Conservation (phyloP, 2,113 vertebrate genomes). For the Pteruthius melanotis region DNA sequence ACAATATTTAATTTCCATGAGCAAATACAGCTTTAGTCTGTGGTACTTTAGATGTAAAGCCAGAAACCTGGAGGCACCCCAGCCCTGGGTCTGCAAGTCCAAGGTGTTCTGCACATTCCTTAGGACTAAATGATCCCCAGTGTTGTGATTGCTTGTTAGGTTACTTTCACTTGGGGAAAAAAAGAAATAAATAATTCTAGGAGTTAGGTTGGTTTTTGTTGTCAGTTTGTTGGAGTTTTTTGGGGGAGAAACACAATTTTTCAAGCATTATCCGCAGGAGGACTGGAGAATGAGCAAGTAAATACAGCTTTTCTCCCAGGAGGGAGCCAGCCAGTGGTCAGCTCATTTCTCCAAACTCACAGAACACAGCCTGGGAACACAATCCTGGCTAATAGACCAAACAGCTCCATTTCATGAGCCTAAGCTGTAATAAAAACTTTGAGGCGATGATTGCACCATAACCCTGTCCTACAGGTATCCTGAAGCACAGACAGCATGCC, state of each 20-base stretch:
- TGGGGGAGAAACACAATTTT: neutral
- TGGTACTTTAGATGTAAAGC: rapidly evolving
- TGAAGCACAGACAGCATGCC: neutral
- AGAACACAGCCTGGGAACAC: neutral
- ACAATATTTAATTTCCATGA: neutral
- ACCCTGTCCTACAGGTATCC: neutral
- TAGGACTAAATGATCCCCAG: neutral
- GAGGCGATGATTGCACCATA: neutral
- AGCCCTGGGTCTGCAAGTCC: no score
- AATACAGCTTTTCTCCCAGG: neutral
- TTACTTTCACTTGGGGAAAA: rapidly evolving
- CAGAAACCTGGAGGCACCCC: neutral
- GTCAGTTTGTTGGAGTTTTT: rapidly evolving
- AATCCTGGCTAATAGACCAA: neutral
- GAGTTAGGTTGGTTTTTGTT: neutral
- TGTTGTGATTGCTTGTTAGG: rapidly evolving
- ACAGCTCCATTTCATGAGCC: neutral
- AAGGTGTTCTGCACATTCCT: neutral
- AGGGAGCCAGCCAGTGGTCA: neutral
- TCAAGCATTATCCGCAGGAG: neutral
- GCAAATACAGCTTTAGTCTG: neutral
- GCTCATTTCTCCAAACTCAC: neutral
- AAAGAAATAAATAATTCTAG: no score
- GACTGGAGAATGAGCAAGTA: neutral
- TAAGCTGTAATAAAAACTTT: neutral